Evolutionary conservation across 2,113 vertebrate species (phyloP), one percentile per base, ranked within the genome.

Genomic region (Phylloscopus trochilus): DNA sequence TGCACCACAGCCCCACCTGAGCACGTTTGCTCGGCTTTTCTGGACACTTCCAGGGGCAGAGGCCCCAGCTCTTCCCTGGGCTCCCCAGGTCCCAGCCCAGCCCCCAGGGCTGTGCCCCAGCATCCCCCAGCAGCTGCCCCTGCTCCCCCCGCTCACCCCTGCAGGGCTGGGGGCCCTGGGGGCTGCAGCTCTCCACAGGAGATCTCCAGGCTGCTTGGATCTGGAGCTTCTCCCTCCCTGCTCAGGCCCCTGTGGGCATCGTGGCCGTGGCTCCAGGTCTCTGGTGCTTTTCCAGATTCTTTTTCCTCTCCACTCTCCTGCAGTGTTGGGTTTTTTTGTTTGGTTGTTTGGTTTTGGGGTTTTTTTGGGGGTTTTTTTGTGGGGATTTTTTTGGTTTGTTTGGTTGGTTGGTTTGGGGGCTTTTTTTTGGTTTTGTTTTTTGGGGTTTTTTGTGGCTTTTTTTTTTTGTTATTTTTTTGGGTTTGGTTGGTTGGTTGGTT

Each of bases 21-120:
- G 52, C 46, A 35, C 20, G 2, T 12, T 19, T 17, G 8, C 7
- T 1, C 0, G 2, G 15, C 1, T 0, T 35, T 30, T 18, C 7
- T 7, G n/a, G 13, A 1, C 62, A 4, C 24, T 15, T 10, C 3
- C 39, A 22, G 53, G 20, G 28, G 1, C 7, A 5, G 77, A 6
- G 33, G 17, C 17, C 30, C 47, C n/a, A 15, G 1, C 55, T 7
- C 28, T 13, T 47, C 69, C 46, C 46, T 19, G 20, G 5, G 9
- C 9, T 30, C 23, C 66, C 12, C 43, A 9, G 7, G 10, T 39
- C 41, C 9, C 2, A 10, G 51, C 51, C 2, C 3, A 46, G 47
- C 46, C 59, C n/a, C 6, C 2, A 11, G 18, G 27, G 11, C 24
- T 20, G 37, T 21, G 46, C 41, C 41, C 3, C 69, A 74, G 60